These are phyloP conservation scores for Onychostruthus taczanowskii DNA, from an alignment of 2,113 vertebrate species.

Conservation along the genomic window DNA sequence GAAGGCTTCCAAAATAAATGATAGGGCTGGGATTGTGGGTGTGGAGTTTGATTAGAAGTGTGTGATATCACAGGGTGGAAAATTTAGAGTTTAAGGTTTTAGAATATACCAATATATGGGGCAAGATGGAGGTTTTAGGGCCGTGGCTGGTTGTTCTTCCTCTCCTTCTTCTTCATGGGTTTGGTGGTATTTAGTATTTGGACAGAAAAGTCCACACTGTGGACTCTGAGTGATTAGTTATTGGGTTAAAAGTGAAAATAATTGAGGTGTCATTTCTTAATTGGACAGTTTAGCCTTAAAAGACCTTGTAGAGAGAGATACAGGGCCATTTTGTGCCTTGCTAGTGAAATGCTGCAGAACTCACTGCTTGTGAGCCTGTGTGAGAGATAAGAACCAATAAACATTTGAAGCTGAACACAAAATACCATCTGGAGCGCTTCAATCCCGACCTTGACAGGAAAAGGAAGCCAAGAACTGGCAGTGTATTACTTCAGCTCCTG, in stretches of 20 bases:
- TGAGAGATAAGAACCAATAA: background rate
- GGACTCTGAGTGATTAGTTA: background rate
- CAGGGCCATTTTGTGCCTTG: background rate
- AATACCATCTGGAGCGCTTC: background rate
- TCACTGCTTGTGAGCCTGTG: background rate
- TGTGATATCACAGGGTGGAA: background rate
- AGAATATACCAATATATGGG: background rate
- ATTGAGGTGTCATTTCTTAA: background rate
- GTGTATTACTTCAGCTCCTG: background rate
- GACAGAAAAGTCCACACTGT: background rate
- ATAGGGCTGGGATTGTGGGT: background rate
- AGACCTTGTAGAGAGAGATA: background rate
- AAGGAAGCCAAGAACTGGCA: background rate
- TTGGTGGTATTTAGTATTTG: background rate
- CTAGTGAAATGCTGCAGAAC: background rate
- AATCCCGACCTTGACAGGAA: background rate
- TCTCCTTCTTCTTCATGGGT: background rate
- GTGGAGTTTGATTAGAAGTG: background rate
- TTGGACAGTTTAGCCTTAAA: background rate
- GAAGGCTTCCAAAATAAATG: background rate
- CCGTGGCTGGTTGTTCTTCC: too few relatives aligned
- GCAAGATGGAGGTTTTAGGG: background rate
- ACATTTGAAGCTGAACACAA: background rate
- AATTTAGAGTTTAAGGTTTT: background rate
- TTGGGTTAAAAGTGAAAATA: background rate